Percentiles rank a stretch among this genome's conserved stretches.
Evolutionary conservation across 1,140 invertebrate genomes (phyloP).

Genomic region (Trachymyrmex cornetzi): DNA sequence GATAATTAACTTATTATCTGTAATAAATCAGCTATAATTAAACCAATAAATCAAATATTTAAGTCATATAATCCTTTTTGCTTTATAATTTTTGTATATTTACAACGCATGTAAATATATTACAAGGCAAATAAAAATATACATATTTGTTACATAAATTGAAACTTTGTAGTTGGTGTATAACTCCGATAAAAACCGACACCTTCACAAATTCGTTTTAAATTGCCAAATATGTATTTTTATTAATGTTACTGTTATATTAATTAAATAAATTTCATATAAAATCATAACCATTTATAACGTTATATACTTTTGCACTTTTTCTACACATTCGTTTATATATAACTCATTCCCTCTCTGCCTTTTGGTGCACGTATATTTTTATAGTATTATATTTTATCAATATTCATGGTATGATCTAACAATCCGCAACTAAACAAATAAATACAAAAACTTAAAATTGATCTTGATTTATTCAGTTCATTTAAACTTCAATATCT

Average conservation of each 20-base stretch:
- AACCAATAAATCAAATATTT: slow-evolving; percentile 2
- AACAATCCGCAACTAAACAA: not conserved
- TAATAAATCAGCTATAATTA: slow-evolving; percentile 19
- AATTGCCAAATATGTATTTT: slow-evolving; percentile 26
- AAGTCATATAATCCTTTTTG: not conserved
- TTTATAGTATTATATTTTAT: not conserved
- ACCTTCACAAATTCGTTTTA: not conserved
- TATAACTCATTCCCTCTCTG: not conserved
- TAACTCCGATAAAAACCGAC: not conserved
- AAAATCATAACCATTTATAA: slow-evolving; percentile 18
- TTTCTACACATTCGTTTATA: not conserved
- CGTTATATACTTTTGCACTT: not conserved
- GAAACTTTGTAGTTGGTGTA: slow-evolving; percentile 1
- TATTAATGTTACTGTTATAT: slow-evolving; percentile 4
- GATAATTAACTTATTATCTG: not conserved
- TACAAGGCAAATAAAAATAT: not conserved
- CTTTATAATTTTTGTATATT: not conserved
- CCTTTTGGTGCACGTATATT: not conserved
- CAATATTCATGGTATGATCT: not conserved
- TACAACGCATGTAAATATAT: not conserved
- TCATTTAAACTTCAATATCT: slow-evolving; percentile 56
- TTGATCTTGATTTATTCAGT: slow-evolving; percentile 38
- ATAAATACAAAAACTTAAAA: slow-evolving; percentile 47
- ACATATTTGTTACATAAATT: not conserved
- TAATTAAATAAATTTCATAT: slow-evolving; percentile 1